Conservation (phyloP, 2,797 vertebrate species). For the Eurystomus glaucurus region DNA sequence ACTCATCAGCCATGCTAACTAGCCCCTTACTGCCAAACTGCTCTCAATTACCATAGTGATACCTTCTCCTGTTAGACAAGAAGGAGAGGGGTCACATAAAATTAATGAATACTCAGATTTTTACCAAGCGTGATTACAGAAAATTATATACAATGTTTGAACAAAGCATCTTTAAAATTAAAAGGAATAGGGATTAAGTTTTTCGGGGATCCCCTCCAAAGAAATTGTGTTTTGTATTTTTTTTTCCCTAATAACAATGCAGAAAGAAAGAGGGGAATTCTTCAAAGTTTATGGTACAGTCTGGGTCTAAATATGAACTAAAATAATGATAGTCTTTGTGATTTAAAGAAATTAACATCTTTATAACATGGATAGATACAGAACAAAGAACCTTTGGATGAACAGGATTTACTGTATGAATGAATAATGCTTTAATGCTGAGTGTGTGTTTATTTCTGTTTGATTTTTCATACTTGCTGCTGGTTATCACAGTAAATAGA, state of each 20-base stretch:
- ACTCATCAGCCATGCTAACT: constrained; percentile 52
- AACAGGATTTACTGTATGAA: neutral
- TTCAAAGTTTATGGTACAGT: neutral
- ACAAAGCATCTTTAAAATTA: neutral
- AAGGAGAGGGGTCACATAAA: neutral
- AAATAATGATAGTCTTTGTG: neutral
- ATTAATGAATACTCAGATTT: neutral
- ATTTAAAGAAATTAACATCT: neutral
- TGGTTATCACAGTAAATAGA: neutral
- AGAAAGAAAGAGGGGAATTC: neutral
- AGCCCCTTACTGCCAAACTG: constrained; percentile 13
- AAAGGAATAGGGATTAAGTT: neutral
- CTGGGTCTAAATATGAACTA: neutral
- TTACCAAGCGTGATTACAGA: neutral
- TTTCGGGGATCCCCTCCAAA: neutral
- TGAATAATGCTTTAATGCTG: neutral
- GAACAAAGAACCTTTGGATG: neutral
- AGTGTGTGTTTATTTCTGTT: neutral
- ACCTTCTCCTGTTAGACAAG: neutral
- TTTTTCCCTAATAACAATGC: neutral
- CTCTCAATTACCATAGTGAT: neutral
- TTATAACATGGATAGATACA: neutral
- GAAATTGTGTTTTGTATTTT: neutral
- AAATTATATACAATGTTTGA: neutral
- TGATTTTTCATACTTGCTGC: neutral